These are phyloP conservation scores for Tupaia tana DNA, from an alignment of 2,113 vertebrate species.

Conservation along the genomic window DNA sequence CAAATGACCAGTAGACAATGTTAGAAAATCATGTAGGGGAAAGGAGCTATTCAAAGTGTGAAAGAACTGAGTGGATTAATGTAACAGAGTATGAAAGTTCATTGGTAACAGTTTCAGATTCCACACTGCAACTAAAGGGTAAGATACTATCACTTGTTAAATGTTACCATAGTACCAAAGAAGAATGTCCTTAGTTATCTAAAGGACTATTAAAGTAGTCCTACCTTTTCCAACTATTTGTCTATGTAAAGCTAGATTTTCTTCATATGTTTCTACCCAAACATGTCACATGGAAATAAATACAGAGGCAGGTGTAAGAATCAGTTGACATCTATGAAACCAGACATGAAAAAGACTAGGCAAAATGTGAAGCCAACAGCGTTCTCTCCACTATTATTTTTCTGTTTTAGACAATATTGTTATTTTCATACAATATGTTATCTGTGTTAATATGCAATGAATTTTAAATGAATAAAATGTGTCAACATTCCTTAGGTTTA, in stretches of 20 bases:
- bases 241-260: background rate
- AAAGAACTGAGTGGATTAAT: background rate
- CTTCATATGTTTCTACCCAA: background rate
- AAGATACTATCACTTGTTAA: background rate
- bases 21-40: background rate
- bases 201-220: background rate
- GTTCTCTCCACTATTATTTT: background rate
- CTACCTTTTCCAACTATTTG: background rate
- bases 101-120: background rate
- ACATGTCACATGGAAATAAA: background rate
- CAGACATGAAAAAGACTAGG: background rate
- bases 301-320: background rate
- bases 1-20: background rate
- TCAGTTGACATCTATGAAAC: background rate
- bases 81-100: background rate
- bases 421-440: background rate
- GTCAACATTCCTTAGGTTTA: background rate
- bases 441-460: background rate
- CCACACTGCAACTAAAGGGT: background rate
- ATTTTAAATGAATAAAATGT: background rate
- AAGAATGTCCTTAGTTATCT: background rate
- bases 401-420: background rate
- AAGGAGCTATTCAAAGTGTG: background rate
- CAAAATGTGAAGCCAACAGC: background rate
- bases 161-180: background rate